Evolutionary conservation across 2,888 invertebrate species (phyloP), one percentile per base, ranked within the genome.

Genomic region (Watsonalla cultraria): DNA sequence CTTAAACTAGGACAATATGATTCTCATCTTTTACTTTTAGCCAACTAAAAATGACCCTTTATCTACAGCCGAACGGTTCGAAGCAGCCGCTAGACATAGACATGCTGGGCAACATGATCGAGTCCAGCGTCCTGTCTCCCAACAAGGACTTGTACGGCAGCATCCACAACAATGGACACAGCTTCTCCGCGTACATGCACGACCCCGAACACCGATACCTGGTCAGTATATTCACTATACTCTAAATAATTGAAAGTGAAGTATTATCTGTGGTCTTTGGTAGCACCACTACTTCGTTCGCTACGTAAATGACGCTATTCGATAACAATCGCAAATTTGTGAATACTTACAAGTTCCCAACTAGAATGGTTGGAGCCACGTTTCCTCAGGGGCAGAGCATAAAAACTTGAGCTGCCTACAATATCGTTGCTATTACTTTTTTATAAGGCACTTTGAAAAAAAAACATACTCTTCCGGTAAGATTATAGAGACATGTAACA

Each of bases 101-200:
- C 68, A 89, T 92, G 5, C 83, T 96, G 49, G 96, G 95, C 39
- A 94, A 96, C 76, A 92, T 96, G 65, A 63, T 96, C 51, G 96
- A 96, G 74, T 79, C 94, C 0, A 92, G 93, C 68, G 91, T 92
- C 9, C 76, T 95, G n/a, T 93, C 94, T 0, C 92, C 93, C 0
- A 95, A 95, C 79, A 76, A 77, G 0, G 91, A 92, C 5, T 81
- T 93, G 24, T 95, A 95, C 70, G 96, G 96, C 11, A 93, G 93
- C 72, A 70, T 95, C 6, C 96, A 96, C 80, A 96, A 96, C 82
- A 91, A 93, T 72, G 95, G 95, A 0, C 96, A 96, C 76, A 92
- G 93, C 39, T 92, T 94, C 65, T 84, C 95, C n/a, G 92, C 94
- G 0, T 93, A 92, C 71, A 91, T 93, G 62, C 95, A 96, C 71